phyloP scores from a whole-genome alignment of 2,888 invertebrate genomes.

The Agrotis ipsilon region DNA sequence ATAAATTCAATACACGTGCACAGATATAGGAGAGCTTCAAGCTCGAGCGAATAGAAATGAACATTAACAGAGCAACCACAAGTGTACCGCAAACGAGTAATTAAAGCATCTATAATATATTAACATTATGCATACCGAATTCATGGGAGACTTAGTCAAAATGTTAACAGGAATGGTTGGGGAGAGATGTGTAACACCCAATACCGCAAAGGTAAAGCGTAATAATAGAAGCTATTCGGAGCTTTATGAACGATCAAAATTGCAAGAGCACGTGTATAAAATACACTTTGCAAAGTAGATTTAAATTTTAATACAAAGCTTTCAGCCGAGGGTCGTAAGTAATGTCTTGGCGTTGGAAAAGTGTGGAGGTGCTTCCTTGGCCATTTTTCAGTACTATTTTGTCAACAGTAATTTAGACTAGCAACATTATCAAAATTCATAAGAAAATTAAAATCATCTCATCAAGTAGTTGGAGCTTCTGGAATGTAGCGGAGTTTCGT shows the following conservation, averaged over 20 bases:
- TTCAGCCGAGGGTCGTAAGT: conserved; percentile 89
- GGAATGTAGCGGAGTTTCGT: not conserved
- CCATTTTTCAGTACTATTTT: conserved; percentile 61
- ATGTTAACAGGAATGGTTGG: conserved; percentile 81
- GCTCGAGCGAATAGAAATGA: conserved; percentile 72
- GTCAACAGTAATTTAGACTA: conserved; percentile 49
- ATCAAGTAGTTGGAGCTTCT: conserved; percentile 11
- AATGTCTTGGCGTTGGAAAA: conserved; percentile 87
- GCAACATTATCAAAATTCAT: conserved; percentile 49
- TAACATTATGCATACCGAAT: conserved; percentile 88
- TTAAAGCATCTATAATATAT: conserved; percentile 89
- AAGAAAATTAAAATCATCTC: conserved; percentile 42
- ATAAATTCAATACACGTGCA: conserved; percentile 44
- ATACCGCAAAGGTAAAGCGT: conserved; percentile 88
- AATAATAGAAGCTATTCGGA: conserved; percentile 89
- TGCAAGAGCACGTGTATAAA: conserved; percentile 91
- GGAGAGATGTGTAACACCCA: conserved; percentile 87
- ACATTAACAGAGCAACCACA: conserved; percentile 80
- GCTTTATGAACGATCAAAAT: conserved; percentile 91
- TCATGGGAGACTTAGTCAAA: conserved; percentile 85
- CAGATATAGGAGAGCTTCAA: conserved; percentile 38
- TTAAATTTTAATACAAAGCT: conserved; percentile 91
- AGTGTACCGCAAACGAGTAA: conserved; percentile 87
- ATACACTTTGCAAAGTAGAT: conserved; percentile 91
- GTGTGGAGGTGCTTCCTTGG: conserved; percentile 79